A percentile compares a stretch with the other conserved stretches of the same genome.
Evolutionary conservation across 2,113 vertebrate genomes (phyloP).

Genomic region (Entelurus aequoreus): DNA sequence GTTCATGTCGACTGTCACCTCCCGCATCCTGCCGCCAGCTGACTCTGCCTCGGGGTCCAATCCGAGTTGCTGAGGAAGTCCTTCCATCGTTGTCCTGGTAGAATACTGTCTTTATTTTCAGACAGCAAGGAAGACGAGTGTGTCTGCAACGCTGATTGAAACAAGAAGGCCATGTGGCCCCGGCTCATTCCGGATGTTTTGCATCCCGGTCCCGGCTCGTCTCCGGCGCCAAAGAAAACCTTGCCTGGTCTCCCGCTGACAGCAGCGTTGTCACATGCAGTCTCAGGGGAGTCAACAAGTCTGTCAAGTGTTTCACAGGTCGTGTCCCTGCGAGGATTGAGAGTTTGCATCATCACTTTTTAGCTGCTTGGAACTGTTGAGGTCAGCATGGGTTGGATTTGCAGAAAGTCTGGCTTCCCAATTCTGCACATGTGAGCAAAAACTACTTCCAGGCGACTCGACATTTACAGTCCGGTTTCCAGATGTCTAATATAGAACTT

Average conservation of each 20-base stretch:
- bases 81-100: background rate
- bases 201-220: slow-evolving; percentile 30
- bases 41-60: slow-evolving; percentile 15
- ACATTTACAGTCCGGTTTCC: too few species aligned
- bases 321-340: slow-evolving; percentile 22
- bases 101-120: slow-evolving; percentile 37
- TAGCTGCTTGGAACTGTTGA: slow-evolving; percentile 8
- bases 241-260: slow-evolving; percentile 41
- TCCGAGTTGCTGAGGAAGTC: too few species aligned
- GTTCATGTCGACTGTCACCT: slow-evolving; percentile 55
- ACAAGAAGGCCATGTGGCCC: slow-evolving; percentile 39
- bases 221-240: slow-evolving; percentile 40
- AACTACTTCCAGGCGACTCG: background rate
- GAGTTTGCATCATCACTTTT: slow-evolving; percentile 16
- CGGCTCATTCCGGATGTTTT: slow-evolving; percentile 41
- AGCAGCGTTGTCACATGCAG: slow-evolving; percentile 41
- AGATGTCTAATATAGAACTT: too few species aligned
- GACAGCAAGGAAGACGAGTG: slow-evolving; percentile 18
- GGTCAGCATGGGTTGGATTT: too few species aligned
- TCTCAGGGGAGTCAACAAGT: slow-evolving; percentile 46
- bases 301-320: slow-evolving; percentile 35
- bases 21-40: slow-evolving; percentile 31
- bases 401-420: too few species aligned
- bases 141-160: too few species aligned
- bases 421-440: too few species aligned